Percentiles rank a stretch among this genome's conserved stretches.
phyloP scores from a whole-genome alignment of 2,888 invertebrate species.

The Kryphioiulus occultus region DNA sequence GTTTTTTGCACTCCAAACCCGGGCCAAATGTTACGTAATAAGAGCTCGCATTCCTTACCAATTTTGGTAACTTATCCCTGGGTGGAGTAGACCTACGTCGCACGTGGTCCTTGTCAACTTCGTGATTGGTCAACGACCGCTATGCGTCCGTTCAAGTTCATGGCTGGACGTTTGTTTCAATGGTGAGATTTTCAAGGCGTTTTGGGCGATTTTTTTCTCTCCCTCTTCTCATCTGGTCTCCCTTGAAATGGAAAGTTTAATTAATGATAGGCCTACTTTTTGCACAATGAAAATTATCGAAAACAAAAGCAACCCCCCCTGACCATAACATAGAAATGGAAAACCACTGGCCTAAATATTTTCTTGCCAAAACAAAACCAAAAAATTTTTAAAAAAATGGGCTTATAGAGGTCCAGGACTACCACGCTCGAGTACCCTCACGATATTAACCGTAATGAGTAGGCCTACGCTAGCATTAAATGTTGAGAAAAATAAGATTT shows the following conservation, averaged over 20 bases:
- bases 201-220: background rate
- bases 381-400: no score
- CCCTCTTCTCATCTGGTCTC: background rate
- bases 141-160: background rate
- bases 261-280: constrained; percentile 24
- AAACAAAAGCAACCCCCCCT: background rate
- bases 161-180: background rate
- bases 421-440: no score
- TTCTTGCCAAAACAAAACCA: no score
- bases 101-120: background rate
- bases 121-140: background rate
- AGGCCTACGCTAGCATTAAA: no score
- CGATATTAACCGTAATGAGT: no score
- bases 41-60: background rate
- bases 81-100: background rate
- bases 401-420: no score
- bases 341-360: background rate
- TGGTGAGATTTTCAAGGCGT: background rate
- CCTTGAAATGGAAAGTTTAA: background rate
- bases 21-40: background rate
- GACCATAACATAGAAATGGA: background rate
- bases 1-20: background rate
- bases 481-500: no score
- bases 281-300: background rate
- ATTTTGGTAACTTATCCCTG: background rate